Percentiles rank a stretch among this genome's conserved stretches.
Evolutionary conservation across 2,888 invertebrate species (phyloP).

Genomic region (Phytoseiulus persimilis): DNA sequence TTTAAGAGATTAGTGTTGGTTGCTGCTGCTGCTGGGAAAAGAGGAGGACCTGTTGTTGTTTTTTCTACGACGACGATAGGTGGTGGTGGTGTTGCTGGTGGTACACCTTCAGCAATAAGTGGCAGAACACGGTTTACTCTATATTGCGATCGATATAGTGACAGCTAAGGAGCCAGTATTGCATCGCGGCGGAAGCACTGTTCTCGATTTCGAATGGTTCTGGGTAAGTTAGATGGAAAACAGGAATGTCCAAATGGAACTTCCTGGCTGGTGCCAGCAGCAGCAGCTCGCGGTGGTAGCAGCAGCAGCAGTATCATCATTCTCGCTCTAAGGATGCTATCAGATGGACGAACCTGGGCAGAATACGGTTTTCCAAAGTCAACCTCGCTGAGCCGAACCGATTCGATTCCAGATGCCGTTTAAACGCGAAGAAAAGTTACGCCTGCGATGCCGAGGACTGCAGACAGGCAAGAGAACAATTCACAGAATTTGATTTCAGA

Average conservation of each 20-base stretch:
- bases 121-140: background rate
- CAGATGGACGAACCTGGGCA: background rate
- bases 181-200: background rate
- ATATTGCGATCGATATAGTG: background rate
- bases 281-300: background rate
- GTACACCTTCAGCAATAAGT: background rate
- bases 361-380: background rate
- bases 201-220: background rate
- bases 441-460: slow-evolving; percentile 31
- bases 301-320: background rate
- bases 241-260: slow-evolving; percentile 44
- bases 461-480: background rate
- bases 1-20: background rate
- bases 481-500: slow-evolving; percentile 13
- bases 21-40: background rate
- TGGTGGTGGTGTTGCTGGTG: background rate
- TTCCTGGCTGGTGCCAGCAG: slow-evolving; percentile 44
- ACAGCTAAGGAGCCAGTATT: background rate
- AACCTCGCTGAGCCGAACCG: background rate
- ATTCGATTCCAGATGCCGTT: slow-evolving; percentile 24
- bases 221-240: slow-evolving; percentile 44
- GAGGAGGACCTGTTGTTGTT: background rate
- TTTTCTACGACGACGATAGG: background rate
- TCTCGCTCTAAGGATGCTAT: background rate
- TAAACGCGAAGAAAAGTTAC: slow-evolving; percentile 24